Evolutionary conservation across 2,888 invertebrate genomes (phyloP), one percentile per base, ranked within the genome.

Genomic region (Odontothrips loti): DNA sequence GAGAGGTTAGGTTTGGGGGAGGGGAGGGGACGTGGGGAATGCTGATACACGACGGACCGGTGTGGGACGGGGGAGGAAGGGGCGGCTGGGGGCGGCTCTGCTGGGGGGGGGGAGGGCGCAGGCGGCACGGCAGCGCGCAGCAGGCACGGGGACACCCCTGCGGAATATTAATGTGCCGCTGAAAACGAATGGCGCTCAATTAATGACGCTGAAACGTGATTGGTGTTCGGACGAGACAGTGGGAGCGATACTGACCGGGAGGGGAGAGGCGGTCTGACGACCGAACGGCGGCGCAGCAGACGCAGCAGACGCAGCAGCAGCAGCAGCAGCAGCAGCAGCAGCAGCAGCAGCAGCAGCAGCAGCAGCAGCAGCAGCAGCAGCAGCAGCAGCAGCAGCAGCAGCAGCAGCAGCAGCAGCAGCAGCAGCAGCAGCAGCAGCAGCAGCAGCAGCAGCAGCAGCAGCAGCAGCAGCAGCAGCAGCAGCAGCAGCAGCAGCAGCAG

Each of bases 111-210:
- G 51, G 51, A 2, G 15, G 6, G 51, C 15, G 51, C 6, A 51
- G 51, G 51, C 10, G 51, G 51, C 51, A 2, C 34, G 34, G 34
- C 51, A 51, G 3, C 15, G 51, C 51, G 15, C 51, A 10, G 51
- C 15, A 20, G 51, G 51, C 15, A 4, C 11, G 63, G 23, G 63
- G 23, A 20, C 20, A n/a, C 63, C 63, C 63, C 3, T 1, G 63
- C 23, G 23, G 63, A 63, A 63, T 63, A 63, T 63, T 63, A 63
- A 63, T 63, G 63, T n/a, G 63, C 63, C 23, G 20, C 63, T 63
- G 63, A n/a, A 63, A 63, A 63, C 63, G 63, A 63, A 63, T 63
- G 63, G 63, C 63, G 63, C n/a, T 63, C 63, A 63, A 63, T 63
- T 63, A 63, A 63, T n/a, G 63, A 63, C 63, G 63, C 23, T 9